Conservation (phyloP, 2,113 vertebrate genomes). For the Sus scrofa region T2T-Sscrofa CM000812.6:66663001-66663500, state of each 20-base stretch:
- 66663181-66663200: background rate
- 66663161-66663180: background rate
- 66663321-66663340: too few species aligned
- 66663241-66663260: background rate
- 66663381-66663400: too few species aligned
- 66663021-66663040: constrained; percentile 6
- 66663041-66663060: background rate
- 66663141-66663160: background rate
- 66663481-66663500: background rate
- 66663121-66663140: background rate
- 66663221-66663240: background rate
- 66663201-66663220: background rate
- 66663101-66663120: background rate
- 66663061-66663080: constrained; percentile 6
- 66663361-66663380: too few species aligned
- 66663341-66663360: too few species aligned
- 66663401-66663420: too few species aligned
- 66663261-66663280: background rate
- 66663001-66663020: constrained; percentile 11
- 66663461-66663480: constrained; percentile 37
- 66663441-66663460: too few species aligned
- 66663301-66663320: too few species aligned
- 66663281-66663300: too few species aligned
- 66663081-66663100: background rate
- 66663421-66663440: too few species aligned